Evolutionary conservation across 2,888 invertebrate species (phyloP).

Genomic region (Timema cristinae): DNA sequence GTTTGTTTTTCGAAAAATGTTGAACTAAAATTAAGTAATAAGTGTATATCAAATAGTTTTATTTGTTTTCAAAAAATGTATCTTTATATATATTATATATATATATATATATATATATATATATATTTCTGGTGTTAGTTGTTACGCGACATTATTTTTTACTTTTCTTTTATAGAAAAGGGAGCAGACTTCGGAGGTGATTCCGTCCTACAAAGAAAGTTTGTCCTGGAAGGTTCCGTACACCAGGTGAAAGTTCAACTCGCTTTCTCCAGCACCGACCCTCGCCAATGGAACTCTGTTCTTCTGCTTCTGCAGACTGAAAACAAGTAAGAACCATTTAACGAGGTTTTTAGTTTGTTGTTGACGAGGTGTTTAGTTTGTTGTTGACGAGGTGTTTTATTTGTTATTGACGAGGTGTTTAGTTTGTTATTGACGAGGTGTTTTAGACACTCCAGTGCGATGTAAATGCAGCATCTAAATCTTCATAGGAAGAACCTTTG

Average conservation of each 20-base stretch:
- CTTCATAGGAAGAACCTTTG: too few species aligned
- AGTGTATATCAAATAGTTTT: too few species aligned
- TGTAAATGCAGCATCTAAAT: too few species aligned
- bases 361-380: slow-evolving; percentile 10
- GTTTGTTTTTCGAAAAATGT: too few species aligned
- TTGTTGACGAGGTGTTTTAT: slow-evolving; percentile 9
- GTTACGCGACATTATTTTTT: too few species aligned
- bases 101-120: too few species aligned
- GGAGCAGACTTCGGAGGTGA: slow-evolving; percentile 87
- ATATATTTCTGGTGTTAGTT: too few species aligned
- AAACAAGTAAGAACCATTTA: slow-evolving; percentile 58
- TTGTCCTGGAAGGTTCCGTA: slow-evolving; percentile 66
- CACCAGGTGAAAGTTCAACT: slow-evolving; percentile 75
- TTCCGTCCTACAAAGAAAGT: slow-evolving; percentile 74
- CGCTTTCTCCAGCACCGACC: slow-evolving; percentile 80
- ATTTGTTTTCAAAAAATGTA: too few species aligned
- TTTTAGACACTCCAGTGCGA: too few species aligned
- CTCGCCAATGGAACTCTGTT: slow-evolving; percentile 73
- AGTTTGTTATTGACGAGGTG: too few species aligned
- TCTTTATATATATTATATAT: too few species aligned
- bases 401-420: slow-evolving; percentile 11
- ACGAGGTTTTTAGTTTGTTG: slow-evolving; percentile 1
- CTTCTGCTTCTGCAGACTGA: slow-evolving; percentile 77
- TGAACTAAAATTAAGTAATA: too few species aligned
- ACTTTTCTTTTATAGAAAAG: slow-evolving; percentile 54